Evolutionary conservation across 2,113 vertebrate species (phyloP).

Genomic region (Salvator merianae): DNA sequence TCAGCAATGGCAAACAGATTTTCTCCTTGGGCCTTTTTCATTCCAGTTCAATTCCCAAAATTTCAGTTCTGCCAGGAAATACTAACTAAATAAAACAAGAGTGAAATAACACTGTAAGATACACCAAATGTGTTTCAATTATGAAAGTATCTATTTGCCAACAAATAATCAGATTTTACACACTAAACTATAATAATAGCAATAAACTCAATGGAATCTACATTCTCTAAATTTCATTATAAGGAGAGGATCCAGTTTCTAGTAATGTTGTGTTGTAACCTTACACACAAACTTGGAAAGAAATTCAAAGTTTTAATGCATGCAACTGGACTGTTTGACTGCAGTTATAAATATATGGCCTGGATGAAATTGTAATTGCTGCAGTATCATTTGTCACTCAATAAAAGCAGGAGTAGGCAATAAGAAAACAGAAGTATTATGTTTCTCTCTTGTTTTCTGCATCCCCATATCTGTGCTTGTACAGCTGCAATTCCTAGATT

Average conservation of each 20-base stretch:
- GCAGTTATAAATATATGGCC: not conserved
- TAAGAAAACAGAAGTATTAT: not conserved
- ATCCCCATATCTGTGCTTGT: no score
- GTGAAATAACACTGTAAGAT: not conserved
- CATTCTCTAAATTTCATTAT: not conserved
- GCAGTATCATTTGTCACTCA: not conserved
- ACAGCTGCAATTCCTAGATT: no score
- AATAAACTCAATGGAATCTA: not conserved
- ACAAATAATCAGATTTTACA: not conserved
- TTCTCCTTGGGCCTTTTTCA: slow-evolving; percentile 22
- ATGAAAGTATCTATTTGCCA: not conserved
- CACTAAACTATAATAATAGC: not conserved
- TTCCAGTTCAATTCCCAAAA: not conserved
- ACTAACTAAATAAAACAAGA: not conserved
- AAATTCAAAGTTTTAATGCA: not conserved
- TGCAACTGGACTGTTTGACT: not conserved
- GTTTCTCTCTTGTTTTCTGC: no score
- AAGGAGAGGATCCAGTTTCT: not conserved
- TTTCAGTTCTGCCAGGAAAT: not conserved
- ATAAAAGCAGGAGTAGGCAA: not conserved
- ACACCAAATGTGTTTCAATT: not conserved
- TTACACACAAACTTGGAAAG: not conserved
- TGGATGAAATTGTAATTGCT: not conserved
- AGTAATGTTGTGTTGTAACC: not conserved
- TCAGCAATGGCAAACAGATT: not conserved